Percentiles rank a stretch among this genome's conserved stretches.
These are phyloP conservation scores for Lagenorhynchus albirostris DNA, from an alignment of 2,113 vertebrate species.

Conservation along the genomic window DNA sequence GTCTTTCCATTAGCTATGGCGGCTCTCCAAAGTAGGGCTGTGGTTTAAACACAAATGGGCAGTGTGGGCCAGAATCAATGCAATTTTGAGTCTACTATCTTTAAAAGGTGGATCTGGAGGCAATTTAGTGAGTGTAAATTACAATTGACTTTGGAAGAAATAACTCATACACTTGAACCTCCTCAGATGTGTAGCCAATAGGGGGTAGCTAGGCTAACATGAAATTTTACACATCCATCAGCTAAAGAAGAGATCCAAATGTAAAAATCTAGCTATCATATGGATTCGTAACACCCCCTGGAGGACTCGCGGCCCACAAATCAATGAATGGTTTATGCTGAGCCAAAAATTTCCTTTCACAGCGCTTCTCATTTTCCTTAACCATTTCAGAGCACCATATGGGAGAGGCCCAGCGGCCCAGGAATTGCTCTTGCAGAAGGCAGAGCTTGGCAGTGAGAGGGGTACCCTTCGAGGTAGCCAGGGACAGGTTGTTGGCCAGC, in stretches of 20 bases:
- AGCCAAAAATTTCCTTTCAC: conserved; percentile 75
- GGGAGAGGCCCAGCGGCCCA: conserved; percentile 47
- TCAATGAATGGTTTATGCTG: conserved; percentile 78
- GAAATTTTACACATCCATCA: conserved; percentile 79
- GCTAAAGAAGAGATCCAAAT: conserved; percentile 78
- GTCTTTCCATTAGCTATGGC: conserved; percentile 77
- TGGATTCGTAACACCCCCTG: conserved; percentile 76
- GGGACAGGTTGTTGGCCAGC: not conserved
- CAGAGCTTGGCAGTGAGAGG: not conserved
- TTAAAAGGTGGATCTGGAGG: conserved; percentile 80
- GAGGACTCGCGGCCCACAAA: conserved; percentile 73
- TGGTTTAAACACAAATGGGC: conserved; percentile 75
- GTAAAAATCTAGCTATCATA: conserved; percentile 77
- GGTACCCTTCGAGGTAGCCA: not conserved
- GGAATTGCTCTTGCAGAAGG: conserved; percentile 33
- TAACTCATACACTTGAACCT: conserved; percentile 78
- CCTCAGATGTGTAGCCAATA: conserved; percentile 78
- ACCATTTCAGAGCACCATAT: conserved; percentile 62
- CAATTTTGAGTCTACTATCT: conserved; percentile 75
- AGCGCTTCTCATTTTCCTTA: conserved; percentile 73
- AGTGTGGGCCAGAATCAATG: conserved; percentile 74
- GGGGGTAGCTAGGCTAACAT: conserved; percentile 74
- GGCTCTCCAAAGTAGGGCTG: conserved; percentile 69
- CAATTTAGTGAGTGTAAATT: conserved; percentile 80
- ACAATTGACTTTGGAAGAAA: conserved; percentile 80